phyloP scores from a whole-genome alignment of 2,113 vertebrate genomes.

The Ivindomyrus marchei region DNA sequence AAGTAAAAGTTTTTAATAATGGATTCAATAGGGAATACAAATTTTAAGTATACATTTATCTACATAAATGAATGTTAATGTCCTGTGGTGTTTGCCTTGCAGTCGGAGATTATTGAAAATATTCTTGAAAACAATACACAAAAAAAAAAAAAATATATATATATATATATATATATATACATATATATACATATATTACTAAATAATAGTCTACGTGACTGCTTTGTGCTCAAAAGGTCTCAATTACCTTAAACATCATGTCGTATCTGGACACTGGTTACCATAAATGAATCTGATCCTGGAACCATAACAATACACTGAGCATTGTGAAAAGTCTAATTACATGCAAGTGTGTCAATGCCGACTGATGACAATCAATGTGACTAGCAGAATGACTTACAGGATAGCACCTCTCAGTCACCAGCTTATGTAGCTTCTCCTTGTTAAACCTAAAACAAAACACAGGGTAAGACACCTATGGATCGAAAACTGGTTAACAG shows the following conservation, averaged over 20 bases:
- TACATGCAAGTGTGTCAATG: neutral
- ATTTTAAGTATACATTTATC: neutral
- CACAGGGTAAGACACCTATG: neutral
- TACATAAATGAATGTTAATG: neutral
- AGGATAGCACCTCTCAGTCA: conserved; percentile 88
- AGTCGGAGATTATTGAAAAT: neutral
- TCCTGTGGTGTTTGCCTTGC: neutral
- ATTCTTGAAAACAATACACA: neutral
- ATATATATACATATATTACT: neutral
- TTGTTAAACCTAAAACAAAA: conserved; percentile 69
- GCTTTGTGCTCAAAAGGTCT: neutral
- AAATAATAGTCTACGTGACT: neutral
- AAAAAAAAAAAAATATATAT: no score
- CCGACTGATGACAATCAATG: neutral
- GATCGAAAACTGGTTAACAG: neutral
- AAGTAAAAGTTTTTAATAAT: neutral
- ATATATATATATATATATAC: no score
- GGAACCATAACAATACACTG: neutral
- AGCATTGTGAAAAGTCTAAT: neutral
- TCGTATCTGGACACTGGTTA: neutral
- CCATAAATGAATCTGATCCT: neutral
- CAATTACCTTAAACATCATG: neutral
- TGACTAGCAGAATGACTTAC: conserved; percentile 53
- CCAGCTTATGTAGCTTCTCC: conserved; percentile 78
- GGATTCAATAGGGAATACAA: neutral